These are phyloP conservation scores for Caenorhabditis brenneri DNA, from an alignment of 1,140 invertebrate genomes.

Conservation along the genomic window DNA sequence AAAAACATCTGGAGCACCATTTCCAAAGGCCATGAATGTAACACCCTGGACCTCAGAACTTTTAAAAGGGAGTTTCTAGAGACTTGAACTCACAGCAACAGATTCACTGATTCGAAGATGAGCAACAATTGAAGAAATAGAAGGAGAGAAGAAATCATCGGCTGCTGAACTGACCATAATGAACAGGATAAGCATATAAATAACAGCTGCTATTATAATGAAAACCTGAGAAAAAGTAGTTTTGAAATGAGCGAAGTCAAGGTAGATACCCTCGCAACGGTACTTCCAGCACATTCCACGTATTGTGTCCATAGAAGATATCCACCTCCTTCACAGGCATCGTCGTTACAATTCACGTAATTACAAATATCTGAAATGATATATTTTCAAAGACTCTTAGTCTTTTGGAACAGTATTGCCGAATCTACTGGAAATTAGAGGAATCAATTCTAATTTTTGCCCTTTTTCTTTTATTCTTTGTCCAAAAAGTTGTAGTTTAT, in stretches of 20 bases:
- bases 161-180: conserved; percentile 75
- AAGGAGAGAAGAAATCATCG: conserved; percentile 79
- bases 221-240: conserved; percentile 27
- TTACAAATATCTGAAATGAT: neutral
- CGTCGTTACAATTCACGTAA: conserved; percentile 37
- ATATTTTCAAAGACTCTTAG: no score
- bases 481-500: neutral
- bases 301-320: conserved; percentile 59
- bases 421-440: no score
- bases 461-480: neutral
- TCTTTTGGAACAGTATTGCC: no score
- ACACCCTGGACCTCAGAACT: no score
- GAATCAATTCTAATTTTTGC: no score
- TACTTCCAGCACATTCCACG: conserved; percentile 52
- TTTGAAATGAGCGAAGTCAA: neutral
- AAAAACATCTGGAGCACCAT: conserved; percentile 81
- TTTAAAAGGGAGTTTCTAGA: neutral
- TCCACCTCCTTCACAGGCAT: conserved; percentile 61
- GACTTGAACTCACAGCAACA: conserved; percentile 73
- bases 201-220: conserved; percentile 57
- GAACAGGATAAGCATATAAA: conserved; percentile 77
- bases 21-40: conserved; percentile 82
- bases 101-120: conserved; percentile 78
- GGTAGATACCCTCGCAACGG: neutral
- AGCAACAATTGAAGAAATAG: conserved; percentile 77